Base-by-base conservation (phyloP, 2,113 vertebrate species). In the Boulengeromyrus knoepffleri region DNA sequence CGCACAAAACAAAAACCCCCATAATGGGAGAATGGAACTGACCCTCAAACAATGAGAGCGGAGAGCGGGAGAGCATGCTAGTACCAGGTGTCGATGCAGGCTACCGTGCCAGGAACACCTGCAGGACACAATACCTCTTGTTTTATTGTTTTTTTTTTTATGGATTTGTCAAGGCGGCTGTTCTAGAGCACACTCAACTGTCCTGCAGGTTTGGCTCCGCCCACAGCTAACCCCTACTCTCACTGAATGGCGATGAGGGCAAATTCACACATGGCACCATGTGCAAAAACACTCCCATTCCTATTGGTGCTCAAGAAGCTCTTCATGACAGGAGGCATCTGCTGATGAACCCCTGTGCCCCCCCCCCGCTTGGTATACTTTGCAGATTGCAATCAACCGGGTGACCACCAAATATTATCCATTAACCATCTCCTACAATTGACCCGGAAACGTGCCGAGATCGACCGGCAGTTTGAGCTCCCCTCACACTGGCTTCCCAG, bases 71-170 rank as follows among this genome's bases (percentile, higher is more conserved):
- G 83, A 27, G 12, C 85, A 45, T 56, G 46, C 19, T 88, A 45
- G 31, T 13, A 6, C 31, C 91, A 92, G 91, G 47, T 87, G 92
- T 47, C 53, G 39, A 0, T 3, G 6, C 24, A 85, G 85, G 62
- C 66, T 89, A 46, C 70, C 5, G 52, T 91, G 91, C 86, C 91
- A 91, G 70, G 36, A 27, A 87, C 91, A 92, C 84, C 90, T 91
- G 91, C 58, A 39, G 62, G 39, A 13, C 36, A 70, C 58, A 89
- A 89, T 45, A 77, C 70, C 4, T 85, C 21, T 52, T 88, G 24
- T 90, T 45, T 88, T 70, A 83, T 88, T 85, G 58, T 91, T 53
- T 45, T 70, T 45, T 70, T 83, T 85, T 74, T 15, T 12, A 5
- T 24, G 12, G 36, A 52, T 36, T 39, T 89, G 49, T 24, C 27